Conservation (phyloP, 1,140 invertebrate genomes). For the Probaryconus sp. region DNA sequence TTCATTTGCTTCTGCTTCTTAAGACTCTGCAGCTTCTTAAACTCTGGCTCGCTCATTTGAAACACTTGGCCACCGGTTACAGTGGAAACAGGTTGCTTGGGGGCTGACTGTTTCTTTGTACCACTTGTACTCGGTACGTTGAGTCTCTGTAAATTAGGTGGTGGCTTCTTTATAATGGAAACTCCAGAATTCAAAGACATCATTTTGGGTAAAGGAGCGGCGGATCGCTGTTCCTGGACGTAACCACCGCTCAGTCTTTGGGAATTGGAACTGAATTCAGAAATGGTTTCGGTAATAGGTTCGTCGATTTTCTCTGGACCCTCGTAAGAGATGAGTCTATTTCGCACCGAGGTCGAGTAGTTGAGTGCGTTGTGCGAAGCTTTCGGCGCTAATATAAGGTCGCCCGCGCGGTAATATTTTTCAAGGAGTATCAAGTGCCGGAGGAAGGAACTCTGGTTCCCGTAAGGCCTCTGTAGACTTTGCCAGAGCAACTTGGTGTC, state of each 20-base stretch:
- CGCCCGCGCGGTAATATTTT: constrained; percentile 87
- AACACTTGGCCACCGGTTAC: constrained; percentile 70
- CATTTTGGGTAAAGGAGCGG: constrained; percentile 27
- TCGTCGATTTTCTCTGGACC: constrained; percentile 76
- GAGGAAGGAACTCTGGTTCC: constrained; percentile 89
- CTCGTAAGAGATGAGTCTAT: constrained; percentile 86
- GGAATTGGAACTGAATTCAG: constrained; percentile 66
- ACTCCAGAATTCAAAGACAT: constrained; percentile 72
- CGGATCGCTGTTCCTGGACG: constrained; percentile 54
- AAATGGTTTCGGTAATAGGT: constrained; percentile 70
- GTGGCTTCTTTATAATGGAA: constrained; percentile 76
- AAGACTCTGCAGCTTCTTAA: constrained; percentile 67
- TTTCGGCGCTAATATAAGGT: constrained; percentile 84
- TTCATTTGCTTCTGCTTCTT: constrained; percentile 73
- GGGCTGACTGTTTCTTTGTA: constrained; percentile 13
- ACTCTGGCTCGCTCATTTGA: constrained; percentile 71
- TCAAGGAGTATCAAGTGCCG: constrained; percentile 88
- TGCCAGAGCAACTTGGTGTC: constrained; percentile 89
- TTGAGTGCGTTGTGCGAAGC: constrained; percentile 85
- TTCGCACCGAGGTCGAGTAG: constrained; percentile 88
- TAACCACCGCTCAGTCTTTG: constrained; percentile 71
- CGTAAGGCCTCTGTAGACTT: constrained; percentile 88
- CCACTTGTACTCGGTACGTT: constrained; percentile 35
- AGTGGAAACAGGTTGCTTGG: constrained; percentile 14
- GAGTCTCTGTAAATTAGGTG: constrained; percentile 72